These are phyloP conservation scores for Cepaea nemoralis DNA, from an alignment of 1,140 invertebrate species.

Conservation along the genomic window DNA sequence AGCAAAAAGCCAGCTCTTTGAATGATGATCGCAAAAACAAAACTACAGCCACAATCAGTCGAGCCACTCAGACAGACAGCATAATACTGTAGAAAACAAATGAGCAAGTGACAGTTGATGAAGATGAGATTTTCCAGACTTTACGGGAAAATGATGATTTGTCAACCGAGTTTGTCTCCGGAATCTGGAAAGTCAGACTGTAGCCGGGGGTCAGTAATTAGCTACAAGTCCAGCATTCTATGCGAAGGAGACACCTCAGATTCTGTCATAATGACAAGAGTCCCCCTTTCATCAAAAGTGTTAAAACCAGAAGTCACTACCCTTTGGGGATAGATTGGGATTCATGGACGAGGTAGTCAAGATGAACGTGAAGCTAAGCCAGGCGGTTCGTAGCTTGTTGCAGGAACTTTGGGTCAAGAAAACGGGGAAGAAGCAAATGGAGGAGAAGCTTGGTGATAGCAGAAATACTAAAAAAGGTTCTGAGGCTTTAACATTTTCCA, in stretches of 20 bases:
- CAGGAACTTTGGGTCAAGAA: conserved; percentile 15
- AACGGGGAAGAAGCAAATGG: conserved; percentile 32
- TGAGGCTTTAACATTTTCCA: conserved; percentile 17
- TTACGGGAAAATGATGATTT: conserved; percentile 34
- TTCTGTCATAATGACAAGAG: not conserved
- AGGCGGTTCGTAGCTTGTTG: conserved; percentile 18
- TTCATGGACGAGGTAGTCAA: conserved; percentile 10
- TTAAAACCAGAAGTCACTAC: not conserved
- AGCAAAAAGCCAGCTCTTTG: conserved; percentile 30
- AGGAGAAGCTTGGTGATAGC: conserved; percentile 29
- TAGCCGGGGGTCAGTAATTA: not conserved
- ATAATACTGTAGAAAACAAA: conserved; percentile 11
- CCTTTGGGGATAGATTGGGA: not conserved
- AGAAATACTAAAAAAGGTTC: conserved; percentile 10
- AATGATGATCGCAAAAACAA: conserved; percentile 32
- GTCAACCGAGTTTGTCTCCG: not conserved
- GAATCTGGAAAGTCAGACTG: not conserved
- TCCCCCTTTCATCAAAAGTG: not conserved
- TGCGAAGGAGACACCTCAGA: not conserved
- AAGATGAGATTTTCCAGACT: conserved; percentile 20
- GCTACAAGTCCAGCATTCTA: not conserved
- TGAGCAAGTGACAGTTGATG: not conserved
- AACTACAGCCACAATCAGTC: conserved; percentile 17
- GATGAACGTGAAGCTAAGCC: conserved; percentile 22
- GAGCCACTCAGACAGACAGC: conserved; percentile 27